Conservation (phyloP, 2,113 vertebrate genomes). For the Glareola pratincola region DNA sequence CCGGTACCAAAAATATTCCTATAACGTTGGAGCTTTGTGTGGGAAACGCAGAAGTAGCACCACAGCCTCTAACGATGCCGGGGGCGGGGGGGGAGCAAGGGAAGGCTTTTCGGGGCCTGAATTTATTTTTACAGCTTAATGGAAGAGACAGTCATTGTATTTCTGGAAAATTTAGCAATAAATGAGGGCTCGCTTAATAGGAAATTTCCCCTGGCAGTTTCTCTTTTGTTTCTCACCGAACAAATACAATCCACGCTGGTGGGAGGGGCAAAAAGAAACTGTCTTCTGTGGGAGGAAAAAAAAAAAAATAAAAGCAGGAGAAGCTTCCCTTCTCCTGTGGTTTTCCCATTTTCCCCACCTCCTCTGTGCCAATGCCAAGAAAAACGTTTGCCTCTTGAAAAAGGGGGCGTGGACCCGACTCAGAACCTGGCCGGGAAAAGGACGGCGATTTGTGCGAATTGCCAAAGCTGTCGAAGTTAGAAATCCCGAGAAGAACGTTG, state of each 20-base stretch:
- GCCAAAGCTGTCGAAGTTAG: neutral
- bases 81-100: neutral
- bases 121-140: neutral
- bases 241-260: neutral
- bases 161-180: neutral
- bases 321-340: neutral
- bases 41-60: neutral
- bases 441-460: rapidly evolving
- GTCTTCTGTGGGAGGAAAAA: neutral
- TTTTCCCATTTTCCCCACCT: neutral
- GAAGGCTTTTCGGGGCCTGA: neutral
- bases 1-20: neutral
- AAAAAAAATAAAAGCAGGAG: neutral
- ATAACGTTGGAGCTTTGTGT: neutral
- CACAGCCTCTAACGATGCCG: rapidly evolving
- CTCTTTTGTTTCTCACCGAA: neutral
- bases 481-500: neutral
- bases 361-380: neutral
- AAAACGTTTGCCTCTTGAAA: neutral
- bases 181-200: neutral
- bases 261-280: neutral
- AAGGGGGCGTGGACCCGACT: neutral
- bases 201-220: neutral
- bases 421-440: neutral
- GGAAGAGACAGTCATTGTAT: neutral